Evolutionary conservation across 1,140 invertebrate species (phyloP), one percentile per base, ranked within the genome.

Genomic region (Chelonus insularis): DNA sequence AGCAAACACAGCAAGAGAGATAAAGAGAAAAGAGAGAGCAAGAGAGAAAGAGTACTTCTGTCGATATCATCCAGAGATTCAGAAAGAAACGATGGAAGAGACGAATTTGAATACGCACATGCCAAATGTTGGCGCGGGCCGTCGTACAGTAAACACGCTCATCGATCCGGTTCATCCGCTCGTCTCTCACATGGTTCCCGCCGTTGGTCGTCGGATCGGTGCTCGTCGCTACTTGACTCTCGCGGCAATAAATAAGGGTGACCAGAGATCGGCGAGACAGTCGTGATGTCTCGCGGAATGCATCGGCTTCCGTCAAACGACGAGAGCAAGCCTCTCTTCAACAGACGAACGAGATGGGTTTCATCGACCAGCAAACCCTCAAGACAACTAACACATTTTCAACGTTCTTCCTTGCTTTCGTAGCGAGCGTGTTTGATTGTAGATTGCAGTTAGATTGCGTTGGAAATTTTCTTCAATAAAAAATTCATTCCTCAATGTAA

Each of bases 191-290:
- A 43, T 21, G 25, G 25, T 29, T 48, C 32, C 47, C 57, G 36
- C 48, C 41, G 58, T 54, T 60, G 36, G 32, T 60, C 52, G 14
- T 36, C 29, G 52, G 25, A n/a, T 52, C 29, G 29, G 20, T 11
- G 23, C 20, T 56, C 21, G 18, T 56, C 37, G 39, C 6, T 16
- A 16, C 16, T 52, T 29, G 62, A 64, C 74, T 74, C 74, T 70
- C 69, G 67, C 66, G 68, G 76, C 68, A 77, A 78, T 78, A 78
- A 77, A 78, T 78, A 77, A 77, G 66, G 71, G 68, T 73, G 69
- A 75, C 70, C 67, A 75, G 72, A 75, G 70, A 57, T 69, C 69
- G 57, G 72, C 66, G 67, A 68, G 71, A 77, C 75, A 74, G 72
- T 75, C 74, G 76, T 71, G 68, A 75, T 76, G 73, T 78, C 73